Conservation (phyloP, 2,888 invertebrate genomes). For the Trileptium ribeirensis region DNA sequence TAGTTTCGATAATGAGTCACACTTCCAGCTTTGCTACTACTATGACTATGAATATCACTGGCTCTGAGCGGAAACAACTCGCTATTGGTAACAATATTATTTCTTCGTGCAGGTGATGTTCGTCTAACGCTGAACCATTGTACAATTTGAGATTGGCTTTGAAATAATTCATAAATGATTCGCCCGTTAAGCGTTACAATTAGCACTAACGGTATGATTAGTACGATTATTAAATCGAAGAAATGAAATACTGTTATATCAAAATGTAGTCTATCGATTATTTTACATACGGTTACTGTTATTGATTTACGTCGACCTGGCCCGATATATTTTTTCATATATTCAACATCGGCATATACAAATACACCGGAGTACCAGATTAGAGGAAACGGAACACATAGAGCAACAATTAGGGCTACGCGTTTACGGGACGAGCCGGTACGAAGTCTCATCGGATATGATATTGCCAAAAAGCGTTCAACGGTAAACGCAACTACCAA, state of each 20-base stretch:
- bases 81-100: no score
- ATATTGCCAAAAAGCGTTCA: constrained; percentile 13
- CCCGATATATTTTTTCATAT: no score
- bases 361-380: not conserved
- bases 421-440: not conserved
- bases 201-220: not conserved
- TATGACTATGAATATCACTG: no score
- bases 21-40: no score
- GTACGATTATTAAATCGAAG: not conserved
- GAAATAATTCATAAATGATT: not conserved
- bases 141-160: no score
- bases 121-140: no score
- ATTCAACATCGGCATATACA: not conserved
- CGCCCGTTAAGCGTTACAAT: constrained; percentile 2
- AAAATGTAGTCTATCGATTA: not conserved
- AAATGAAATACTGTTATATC: not conserved
- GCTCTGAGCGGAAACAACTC: no score
- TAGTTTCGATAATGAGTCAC: no score
- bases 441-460: not conserved
- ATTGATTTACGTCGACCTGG: no score
- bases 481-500: constrained; percentile 14
- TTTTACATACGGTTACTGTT: not conserved
- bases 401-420: not conserved
- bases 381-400: not conserved
- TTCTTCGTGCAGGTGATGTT: no score